phyloP scores from a whole-genome alignment of 2,888 invertebrate genomes.

The Tipula unca region DNA sequence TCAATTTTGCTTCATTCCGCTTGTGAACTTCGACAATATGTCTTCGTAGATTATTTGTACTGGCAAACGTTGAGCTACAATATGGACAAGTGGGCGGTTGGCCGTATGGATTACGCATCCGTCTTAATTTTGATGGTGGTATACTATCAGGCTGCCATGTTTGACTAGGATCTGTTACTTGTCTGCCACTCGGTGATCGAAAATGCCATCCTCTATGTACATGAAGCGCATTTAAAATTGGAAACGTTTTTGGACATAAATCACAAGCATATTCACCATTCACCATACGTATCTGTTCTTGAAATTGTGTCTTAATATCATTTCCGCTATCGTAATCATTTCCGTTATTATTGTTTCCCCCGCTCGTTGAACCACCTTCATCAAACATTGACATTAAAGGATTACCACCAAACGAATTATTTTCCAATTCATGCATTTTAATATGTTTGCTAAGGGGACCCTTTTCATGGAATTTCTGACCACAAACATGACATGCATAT shows the following conservation, averaged over 20 bases:
- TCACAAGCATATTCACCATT: conserved; percentile 42
- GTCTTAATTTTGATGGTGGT: conserved; percentile 22
- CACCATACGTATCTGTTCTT: conserved; percentile 21
- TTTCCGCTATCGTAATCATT: background rate
- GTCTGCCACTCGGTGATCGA: conserved; percentile 33
- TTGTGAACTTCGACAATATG: conserved; percentile 41
- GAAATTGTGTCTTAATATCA: conserved; percentile 19
- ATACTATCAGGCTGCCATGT: conserved; percentile 26
- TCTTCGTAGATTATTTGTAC: conserved; percentile 39
- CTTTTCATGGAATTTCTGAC: conserved; percentile 38
- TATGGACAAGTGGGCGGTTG: conserved; percentile 34
- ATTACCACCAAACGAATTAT: conserved; percentile 35
- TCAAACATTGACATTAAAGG: conserved; percentile 41
- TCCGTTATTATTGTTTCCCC: background rate
- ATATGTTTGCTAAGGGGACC: conserved; percentile 40
- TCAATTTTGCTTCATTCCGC: conserved; percentile 24
- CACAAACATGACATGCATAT: conserved; percentile 36
- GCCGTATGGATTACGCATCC: background rate
- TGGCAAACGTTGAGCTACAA: conserved; percentile 41
- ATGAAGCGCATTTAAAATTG: conserved; percentile 41
- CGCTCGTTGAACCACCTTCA: conserved; percentile 25
- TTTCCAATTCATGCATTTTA: conserved; percentile 38
- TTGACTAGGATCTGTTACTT: conserved; percentile 24
- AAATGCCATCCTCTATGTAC: conserved; percentile 45
- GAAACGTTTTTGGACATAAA: conserved; percentile 40